These are phyloP conservation scores for Gandaritis pyraliata DNA, from an alignment of 2,888 invertebrate genomes.

Conservation along the genomic window DNA sequence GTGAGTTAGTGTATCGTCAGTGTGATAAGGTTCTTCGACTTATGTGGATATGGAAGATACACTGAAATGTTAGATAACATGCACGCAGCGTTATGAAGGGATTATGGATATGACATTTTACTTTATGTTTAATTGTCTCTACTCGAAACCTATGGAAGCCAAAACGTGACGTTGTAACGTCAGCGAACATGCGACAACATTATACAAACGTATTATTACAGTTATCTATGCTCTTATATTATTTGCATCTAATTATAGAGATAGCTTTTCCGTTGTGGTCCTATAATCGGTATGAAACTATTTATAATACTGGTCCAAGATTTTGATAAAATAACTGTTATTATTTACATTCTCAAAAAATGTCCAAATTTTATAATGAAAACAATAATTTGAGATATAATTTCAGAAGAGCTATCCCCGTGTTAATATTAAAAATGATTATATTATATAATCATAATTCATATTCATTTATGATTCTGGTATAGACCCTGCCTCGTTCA, in stretches of 20 bases:
- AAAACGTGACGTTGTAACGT: conserved; percentile 66
- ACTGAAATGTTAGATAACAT: neutral
- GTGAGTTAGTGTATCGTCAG: no score
- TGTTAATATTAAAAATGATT: conserved; percentile 59
- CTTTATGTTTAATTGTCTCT: conserved; percentile 50
- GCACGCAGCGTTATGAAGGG: neutral
- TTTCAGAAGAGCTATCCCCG: conserved; percentile 72
- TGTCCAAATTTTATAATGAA: conserved; percentile 16
- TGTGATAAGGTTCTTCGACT: no score
- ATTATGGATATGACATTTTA: conserved; percentile 21
- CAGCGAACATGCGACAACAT: conserved; percentile 64
- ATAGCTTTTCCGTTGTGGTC: conserved; percentile 78
- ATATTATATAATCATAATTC: conserved; percentile 50
- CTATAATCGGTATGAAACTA: conserved; percentile 73
- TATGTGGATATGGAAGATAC: no score
- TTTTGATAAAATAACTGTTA: conserved; percentile 42
- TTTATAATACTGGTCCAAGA: conserved; percentile 73
- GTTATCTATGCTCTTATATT: conserved; percentile 28
- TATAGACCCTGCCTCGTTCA: conserved; percentile 83
- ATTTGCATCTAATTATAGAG: conserved; percentile 63
- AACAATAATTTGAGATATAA: conserved; percentile 41
- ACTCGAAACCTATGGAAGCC: conserved; percentile 81
- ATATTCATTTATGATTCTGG: conserved; percentile 71
- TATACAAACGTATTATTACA: conserved; percentile 37
- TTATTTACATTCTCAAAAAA: conserved; percentile 24